Evolutionary conservation across 2,113 vertebrate genomes (phyloP), one percentile per base, ranked within the genome.

Genomic region (Dryoscopus gambensis): DNA sequence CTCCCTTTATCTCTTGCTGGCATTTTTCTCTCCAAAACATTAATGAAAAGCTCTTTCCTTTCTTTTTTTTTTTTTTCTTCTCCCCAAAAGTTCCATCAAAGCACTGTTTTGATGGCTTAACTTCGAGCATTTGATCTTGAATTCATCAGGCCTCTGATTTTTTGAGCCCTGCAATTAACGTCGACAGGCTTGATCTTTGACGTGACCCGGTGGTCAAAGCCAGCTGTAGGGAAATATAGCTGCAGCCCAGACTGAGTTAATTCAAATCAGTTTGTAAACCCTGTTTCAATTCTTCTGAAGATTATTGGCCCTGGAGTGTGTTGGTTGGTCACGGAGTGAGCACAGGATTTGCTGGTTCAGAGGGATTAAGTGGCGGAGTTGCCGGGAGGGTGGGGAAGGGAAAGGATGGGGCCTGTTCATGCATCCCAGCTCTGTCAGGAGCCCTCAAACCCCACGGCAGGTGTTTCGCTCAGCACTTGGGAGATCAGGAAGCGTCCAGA

Each of bases 81-180:
- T 9, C 13, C 57, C 11, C 21, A 15, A 31, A 67, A 73, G 7
- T 78, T 67, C 64, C 68, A 91, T 89, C 69, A 59, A 85, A 93
- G 75, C 37, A 5, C 30, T 82, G 46, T 68, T 63, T 20, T 89
- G 24, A 87, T 83, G 63, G 77, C 63, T 78, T 44, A 42, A 87
- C 76, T 75, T 84, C 23, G 84, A 91, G 65, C 69, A 87, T 89
- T 97, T 95, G 92, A 91, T 97, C 77, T 82, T 57, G 46, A 59
- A 89, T 94, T 92, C 65, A 55, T 84, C 77, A 87, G 63, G 69
- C 42, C 68, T 84, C 80, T 94, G 74, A 86, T 89, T 92, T 87
- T 37, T 70, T 50, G 40, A 90, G 63, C 77, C 74, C 74, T 63
- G 53, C 90, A 87, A 82, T 95, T 96, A 94, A 55, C 13, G 0